Evolutionary conservation across 2,888 invertebrate species (phyloP).

Genomic region (Tetragonisca angustula): DNA sequence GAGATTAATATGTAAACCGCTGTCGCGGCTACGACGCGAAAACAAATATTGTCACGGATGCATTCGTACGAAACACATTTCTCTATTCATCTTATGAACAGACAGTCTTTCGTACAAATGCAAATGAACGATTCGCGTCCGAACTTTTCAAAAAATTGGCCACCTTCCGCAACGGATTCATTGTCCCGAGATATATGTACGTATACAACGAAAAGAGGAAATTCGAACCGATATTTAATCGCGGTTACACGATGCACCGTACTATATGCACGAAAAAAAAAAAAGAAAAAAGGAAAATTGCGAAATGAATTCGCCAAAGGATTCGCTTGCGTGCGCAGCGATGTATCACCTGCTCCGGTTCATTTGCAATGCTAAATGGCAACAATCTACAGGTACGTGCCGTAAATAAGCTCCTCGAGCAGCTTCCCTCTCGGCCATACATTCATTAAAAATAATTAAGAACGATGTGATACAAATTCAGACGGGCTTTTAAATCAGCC

Average conservation of each 20-base stretch:
- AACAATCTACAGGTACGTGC: background rate
- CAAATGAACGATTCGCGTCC: background rate
- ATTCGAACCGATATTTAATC: too few species aligned
- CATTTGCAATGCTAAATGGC: background rate
- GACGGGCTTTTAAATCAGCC: background rate
- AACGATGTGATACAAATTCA: slow-evolving; percentile 7
- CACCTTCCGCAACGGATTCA: too few species aligned
- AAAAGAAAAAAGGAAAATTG: background rate
- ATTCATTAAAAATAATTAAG: slow-evolving; percentile 10
- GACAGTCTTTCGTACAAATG: background rate
- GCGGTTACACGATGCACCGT: too few species aligned
- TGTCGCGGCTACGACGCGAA: background rate
- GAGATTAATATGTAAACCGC: background rate
- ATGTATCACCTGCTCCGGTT: background rate
- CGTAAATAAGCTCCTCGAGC: background rate
- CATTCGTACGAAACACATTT: background rate
- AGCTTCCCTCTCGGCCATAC: background rate
- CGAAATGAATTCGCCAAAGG: background rate
- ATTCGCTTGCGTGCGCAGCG: background rate
- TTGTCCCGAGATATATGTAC: background rate
- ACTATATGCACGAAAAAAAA: background rate
- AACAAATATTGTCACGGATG: background rate
- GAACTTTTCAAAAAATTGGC: too few species aligned
- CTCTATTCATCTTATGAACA: background rate
- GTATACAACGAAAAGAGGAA: too few species aligned